Evolutionary conservation across 2,113 vertebrate genomes (phyloP), one percentile per base, ranked within the genome.

Genomic region (Serinus canaria): DNA sequence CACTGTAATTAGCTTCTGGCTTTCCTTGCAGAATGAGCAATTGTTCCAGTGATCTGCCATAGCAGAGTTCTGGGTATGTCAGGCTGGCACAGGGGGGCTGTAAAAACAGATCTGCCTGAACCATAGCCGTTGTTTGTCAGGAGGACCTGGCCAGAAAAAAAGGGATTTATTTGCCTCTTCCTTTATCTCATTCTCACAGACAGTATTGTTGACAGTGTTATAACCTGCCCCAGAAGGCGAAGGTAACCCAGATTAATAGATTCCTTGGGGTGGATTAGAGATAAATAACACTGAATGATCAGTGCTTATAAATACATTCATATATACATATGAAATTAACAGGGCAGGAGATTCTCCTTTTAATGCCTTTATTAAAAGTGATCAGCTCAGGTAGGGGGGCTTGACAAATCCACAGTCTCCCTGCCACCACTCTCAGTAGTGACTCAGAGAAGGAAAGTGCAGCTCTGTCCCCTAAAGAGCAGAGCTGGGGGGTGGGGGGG

Each of bases 21-120:
- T 92, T 59, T 30, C 52, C 90, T n/a, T 17, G 39, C 30, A 53
- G 83, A 83, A 77, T 53, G 88, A 96, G 85, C 94, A 76, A 89
- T 84, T 31, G 14, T 52, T 87, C 55, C 74, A 55, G 77, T 72
- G 72, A 94, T 63, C 77, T 82, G 81, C 73, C 82, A 75, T 62
- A 94, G 84, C 87, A 90, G 96, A 89, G 82, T 85, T 94, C 87
- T 66, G 70, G 87, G 62, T 83, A 92, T 39, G 75, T 90, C 55
- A 93, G 72, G 55, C 44, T 95, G 96, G 96, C 90, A 96, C 82
- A 83, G 79, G 31, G 94, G 75, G 85, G 83, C 68, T 95, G 85
- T 95, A 92, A 97, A 97, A 93, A 59, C 79, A 92, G 92, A 85
- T 78, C 83, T 88, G 83, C 85, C 88, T 80, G 88, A 93, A 66